A percentile compares a stretch with the other conserved stretches of the same genome.
Evolutionary conservation across 2,888 invertebrate species (phyloP).

Genomic region (Ethmia dodecea): DNA sequence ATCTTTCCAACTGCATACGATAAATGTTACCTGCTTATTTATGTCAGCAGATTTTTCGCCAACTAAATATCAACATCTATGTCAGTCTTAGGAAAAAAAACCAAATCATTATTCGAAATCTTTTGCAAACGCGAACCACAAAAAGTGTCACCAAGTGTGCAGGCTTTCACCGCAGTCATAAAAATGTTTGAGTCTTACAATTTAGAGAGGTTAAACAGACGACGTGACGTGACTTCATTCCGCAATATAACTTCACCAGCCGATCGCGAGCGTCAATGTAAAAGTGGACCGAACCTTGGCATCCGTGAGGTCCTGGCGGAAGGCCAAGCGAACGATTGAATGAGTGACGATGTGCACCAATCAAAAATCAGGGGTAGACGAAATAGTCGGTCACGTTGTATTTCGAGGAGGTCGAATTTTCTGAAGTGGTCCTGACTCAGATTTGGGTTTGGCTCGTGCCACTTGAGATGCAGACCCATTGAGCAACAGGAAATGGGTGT

Average conservation of each 20-base stretch:
- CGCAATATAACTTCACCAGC: slow-evolving; percentile 33
- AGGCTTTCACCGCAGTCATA: slow-evolving; percentile 27
- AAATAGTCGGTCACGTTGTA: slow-evolving; percentile 64
- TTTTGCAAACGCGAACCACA: slow-evolving; percentile 15
- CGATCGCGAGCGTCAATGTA: slow-evolving; percentile 27
- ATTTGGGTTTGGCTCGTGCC: slow-evolving; percentile 28
- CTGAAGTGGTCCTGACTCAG: slow-evolving; percentile 68
- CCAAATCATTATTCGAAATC: no score
- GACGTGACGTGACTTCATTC: slow-evolving; percentile 46
- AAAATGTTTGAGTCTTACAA: slow-evolving; percentile 19
- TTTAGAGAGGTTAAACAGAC: slow-evolving; percentile 12
- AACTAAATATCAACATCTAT: no score
- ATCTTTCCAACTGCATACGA: no score
- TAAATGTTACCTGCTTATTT: no score
- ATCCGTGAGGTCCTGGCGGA: slow-evolving; percentile 56
- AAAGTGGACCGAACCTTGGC: slow-evolving; percentile 53
- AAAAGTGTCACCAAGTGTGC: slow-evolving; percentile 26
- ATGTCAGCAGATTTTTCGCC: no score
- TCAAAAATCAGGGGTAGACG: slow-evolving; percentile 58
- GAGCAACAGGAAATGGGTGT: slow-evolving; percentile 63
- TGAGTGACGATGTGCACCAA: slow-evolving; percentile 66
- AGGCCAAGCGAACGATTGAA: slow-evolving; percentile 68
- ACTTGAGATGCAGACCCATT: slow-evolving; percentile 56
- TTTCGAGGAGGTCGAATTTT: slow-evolving; percentile 60
- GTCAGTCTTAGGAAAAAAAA: no score